Conservation (phyloP, 1,140 invertebrate species). For the Saccostrea echinata region DNA sequence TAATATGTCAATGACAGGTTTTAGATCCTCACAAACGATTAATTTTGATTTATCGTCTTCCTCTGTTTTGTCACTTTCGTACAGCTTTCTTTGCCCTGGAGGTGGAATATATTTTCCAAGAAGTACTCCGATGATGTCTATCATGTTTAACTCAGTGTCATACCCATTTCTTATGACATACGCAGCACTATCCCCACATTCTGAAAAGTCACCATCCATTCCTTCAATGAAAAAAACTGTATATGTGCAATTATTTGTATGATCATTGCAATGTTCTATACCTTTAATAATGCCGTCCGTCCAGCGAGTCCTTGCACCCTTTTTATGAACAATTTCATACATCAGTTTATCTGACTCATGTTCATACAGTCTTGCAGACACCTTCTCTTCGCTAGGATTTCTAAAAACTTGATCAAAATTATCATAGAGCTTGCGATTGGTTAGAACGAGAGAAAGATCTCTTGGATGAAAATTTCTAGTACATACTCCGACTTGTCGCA, state of each 20-base stretch:
- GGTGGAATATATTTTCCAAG: neutral
- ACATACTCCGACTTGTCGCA: neutral
- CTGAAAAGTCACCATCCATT: neutral
- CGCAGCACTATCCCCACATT: neutral
- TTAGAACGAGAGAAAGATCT: neutral
- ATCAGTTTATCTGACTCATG: neutral
- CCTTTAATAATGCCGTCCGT: neutral
- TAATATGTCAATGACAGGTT: neutral
- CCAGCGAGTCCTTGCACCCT: neutral
- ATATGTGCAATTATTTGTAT: neutral
- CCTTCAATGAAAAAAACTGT: neutral
- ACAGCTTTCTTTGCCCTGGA: neutral
- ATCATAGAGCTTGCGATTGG: neutral
- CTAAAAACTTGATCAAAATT: neutral
- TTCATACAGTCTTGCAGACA: neutral
- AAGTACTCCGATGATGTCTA: neutral
- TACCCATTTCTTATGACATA: neutral
- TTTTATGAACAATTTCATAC: neutral
- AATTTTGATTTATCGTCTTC: neutral
- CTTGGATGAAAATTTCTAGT: neutral
- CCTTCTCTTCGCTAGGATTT: neutral
- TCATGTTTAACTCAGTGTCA: neutral
- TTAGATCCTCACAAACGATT: neutral
- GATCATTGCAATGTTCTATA: neutral
- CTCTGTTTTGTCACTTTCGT: neutral